Evolutionary conservation across 1,140 invertebrate species (phyloP).

Genomic region (Anagrus nilaparvatae): DNA sequence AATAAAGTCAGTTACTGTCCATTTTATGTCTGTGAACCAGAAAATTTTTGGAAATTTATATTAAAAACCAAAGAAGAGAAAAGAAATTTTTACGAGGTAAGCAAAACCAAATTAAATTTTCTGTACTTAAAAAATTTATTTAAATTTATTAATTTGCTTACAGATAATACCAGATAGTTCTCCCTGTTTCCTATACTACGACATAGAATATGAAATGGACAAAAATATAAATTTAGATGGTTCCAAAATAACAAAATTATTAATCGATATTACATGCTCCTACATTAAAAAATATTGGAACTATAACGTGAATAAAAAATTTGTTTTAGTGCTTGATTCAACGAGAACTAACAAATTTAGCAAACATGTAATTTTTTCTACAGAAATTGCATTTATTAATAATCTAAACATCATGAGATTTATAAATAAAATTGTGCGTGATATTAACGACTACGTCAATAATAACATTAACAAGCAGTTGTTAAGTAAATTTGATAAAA

Average conservation of each 20-base stretch:
- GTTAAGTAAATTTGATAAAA: constrained; percentile 24
- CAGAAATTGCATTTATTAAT: constrained; percentile 44
- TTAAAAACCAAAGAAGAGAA: too few species aligned
- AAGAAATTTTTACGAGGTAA: too few species aligned
- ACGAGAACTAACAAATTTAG: constrained; percentile 53
- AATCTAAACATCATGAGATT: constrained; percentile 49
- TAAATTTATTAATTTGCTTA: too few species aligned
- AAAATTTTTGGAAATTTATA: too few species aligned
- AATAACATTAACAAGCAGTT: constrained; percentile 19
- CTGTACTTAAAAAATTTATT: too few species aligned
- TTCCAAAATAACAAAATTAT: constrained; percentile 40
- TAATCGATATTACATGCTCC: constrained; percentile 42
- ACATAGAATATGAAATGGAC: constrained; percentile 49
- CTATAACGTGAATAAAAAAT: constrained; percentile 29
- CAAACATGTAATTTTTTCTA: constrained; percentile 52
- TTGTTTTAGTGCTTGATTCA: constrained; percentile 53
- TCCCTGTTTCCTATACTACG: constrained; percentile 59
- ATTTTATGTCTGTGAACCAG: too few species aligned
- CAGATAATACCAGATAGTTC: constrained; percentile 46
- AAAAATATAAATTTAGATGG: constrained; percentile 45
- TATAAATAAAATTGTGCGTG: constrained; percentile 41
- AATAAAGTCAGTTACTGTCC: too few species aligned
- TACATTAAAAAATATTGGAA: constrained; percentile 40
- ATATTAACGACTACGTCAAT: constrained; percentile 29
- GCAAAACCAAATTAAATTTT: too few species aligned